Base-by-base conservation (phyloP, 1,140 invertebrate genomes). In the Phenacoccus solenopsis region DNA sequence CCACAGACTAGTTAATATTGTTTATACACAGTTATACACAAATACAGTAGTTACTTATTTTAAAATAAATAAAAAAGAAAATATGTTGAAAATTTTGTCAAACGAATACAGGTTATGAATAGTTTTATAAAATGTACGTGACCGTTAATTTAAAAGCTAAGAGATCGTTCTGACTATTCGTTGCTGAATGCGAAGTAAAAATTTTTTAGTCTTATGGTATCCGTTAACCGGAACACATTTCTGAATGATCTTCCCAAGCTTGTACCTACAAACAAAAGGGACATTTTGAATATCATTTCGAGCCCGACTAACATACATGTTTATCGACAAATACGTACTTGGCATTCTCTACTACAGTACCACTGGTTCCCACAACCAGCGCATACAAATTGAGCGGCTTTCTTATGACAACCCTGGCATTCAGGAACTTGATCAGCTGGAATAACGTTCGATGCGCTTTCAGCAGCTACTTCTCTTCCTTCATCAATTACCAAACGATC, bases 321-420 rank as follows among this genome's bases (percentile, higher is more conserved):
- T 32, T 32, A 32, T 13, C 1, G 2, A 32, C 21, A 70, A 64
- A n/a, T n/a, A n/a, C 71, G 5, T 80, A 93, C 91, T 86, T 94
- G 91, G 78, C 91, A 94, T 74, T 91, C 88, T 69, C 89, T 80
- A 76, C 88, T 90, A 82, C 91, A 94, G 77, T 94, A 94, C 90
- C 90, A 93, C 80, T 93, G 90, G 80, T 90, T 91, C 68, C 86
- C 87, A 77, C 91, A 94, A 24, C 88, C 90, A 69, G 89, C 88
- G 78, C 91, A 94, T 24, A 93, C 88, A 76, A 91, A 93, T 77
- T 90, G 88, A 28, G 90, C 90, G 70, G 87, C 81, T 73, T 85
- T 84, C 38, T 86, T 83, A 56, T 88, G 83, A 77, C 91, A 93
- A 35, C 90, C 88, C 82, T 93, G 90, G 79, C 91, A 93, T 72